Evolutionary conservation across 2,797 vertebrate genomes (phyloP).

Genomic region (Labroides dimidiatus): DNA sequence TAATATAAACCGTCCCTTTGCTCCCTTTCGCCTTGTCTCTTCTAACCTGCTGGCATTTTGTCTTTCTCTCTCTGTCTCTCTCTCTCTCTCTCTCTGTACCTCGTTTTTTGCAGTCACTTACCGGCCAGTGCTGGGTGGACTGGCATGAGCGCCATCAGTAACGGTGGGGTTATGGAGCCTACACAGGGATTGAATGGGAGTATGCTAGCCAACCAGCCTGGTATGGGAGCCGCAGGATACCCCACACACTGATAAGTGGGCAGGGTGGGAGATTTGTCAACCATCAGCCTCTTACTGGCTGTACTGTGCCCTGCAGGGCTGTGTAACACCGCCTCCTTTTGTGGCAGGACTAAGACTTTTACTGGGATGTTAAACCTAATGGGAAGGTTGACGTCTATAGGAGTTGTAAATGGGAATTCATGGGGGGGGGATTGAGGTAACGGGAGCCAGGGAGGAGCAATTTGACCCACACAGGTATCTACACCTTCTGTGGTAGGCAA

Average conservation of each 20-base stretch:
- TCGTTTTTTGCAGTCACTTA: slow-evolving; percentile 84
- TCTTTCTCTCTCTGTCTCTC: slow-evolving; percentile 70
- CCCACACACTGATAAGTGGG: slow-evolving; percentile 89
- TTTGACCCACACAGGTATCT: slow-evolving; percentile 75
- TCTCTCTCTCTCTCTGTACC: slow-evolving; percentile 58
- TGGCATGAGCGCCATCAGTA: slow-evolving; percentile 87
- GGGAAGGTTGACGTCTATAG: slow-evolving; percentile 64
- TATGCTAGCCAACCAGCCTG: slow-evolving; percentile 90
- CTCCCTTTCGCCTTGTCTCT: slow-evolving; percentile 75
- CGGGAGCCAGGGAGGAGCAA: slow-evolving; percentile 60
- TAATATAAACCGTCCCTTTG: slow-evolving; percentile 63
- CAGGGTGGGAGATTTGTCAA: slow-evolving; percentile 69
- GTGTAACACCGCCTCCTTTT: slow-evolving; percentile 72
- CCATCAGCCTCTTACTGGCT: slow-evolving; percentile 69
- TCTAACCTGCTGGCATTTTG: slow-evolving; percentile 83
- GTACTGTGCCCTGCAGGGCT: slow-evolving; percentile 63
- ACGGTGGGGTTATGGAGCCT: slow-evolving; percentile 88
- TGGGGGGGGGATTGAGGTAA: slow-evolving; percentile 48
- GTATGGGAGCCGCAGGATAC: slow-evolving; percentile 92
- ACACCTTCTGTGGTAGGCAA: slow-evolving; percentile 69
- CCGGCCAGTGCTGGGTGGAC: slow-evolving; percentile 92
- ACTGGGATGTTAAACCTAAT: slow-evolving; percentile 69
- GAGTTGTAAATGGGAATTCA: slow-evolving; percentile 76
- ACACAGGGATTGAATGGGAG: slow-evolving; percentile 91
- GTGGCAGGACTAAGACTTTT: slow-evolving; percentile 79